Percentiles rank a stretch among this genome's conserved stretches.
These are phyloP conservation scores for Siniperca knerii DNA, from an alignment of 2,113 vertebrate species.

Conservation along the genomic window DNA sequence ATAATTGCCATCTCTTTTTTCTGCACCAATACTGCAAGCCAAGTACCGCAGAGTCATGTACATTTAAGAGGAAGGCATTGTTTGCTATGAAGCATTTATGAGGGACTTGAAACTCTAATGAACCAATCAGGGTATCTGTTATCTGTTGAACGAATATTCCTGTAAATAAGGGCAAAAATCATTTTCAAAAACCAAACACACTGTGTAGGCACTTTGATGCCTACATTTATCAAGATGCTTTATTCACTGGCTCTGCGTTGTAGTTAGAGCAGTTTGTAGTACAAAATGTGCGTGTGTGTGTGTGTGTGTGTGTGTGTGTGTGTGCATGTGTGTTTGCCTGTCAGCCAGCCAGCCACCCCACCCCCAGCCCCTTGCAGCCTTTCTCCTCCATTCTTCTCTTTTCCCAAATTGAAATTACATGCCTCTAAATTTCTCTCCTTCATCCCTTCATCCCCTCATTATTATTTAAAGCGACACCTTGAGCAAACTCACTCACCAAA, in stretches of 20 bases:
- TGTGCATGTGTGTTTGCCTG: not conserved
- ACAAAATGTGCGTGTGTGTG: not conserved
- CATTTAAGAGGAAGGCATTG: slow-evolving; percentile 25
- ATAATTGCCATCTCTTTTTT: slow-evolving; percentile 48
- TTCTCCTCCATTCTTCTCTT: slow-evolving; percentile 29
- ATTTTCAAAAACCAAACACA: slow-evolving; percentile 7
- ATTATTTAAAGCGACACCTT: slow-evolving; percentile 69
- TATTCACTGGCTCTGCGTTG: slow-evolving; percentile 11
- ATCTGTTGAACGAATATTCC: not conserved
- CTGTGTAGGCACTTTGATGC: not conserved
- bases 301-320: not conserved
- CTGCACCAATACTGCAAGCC: slow-evolving; percentile 24
- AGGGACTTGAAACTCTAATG: slow-evolving; percentile 18
- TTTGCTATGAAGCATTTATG: slow-evolving; percentile 36
- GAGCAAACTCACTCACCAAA: slow-evolving; percentile 43
- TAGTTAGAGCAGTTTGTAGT: not conserved
- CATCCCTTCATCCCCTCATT: slow-evolving; percentile 54
- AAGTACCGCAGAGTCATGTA: not conserved
- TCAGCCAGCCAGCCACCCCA: not conserved
- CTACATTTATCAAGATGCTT: slow-evolving; percentile 17
- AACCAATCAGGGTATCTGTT: slow-evolving; percentile 15
- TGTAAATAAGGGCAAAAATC: not conserved
- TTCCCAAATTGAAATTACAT: slow-evolving; percentile 56
- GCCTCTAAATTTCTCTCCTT: slow-evolving; percentile 47
- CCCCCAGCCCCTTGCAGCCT: not conserved